These are phyloP conservation scores for Melipona quadrifasciata DNA, from an alignment of 1,140 invertebrate species.

Conservation along the genomic window DNA sequence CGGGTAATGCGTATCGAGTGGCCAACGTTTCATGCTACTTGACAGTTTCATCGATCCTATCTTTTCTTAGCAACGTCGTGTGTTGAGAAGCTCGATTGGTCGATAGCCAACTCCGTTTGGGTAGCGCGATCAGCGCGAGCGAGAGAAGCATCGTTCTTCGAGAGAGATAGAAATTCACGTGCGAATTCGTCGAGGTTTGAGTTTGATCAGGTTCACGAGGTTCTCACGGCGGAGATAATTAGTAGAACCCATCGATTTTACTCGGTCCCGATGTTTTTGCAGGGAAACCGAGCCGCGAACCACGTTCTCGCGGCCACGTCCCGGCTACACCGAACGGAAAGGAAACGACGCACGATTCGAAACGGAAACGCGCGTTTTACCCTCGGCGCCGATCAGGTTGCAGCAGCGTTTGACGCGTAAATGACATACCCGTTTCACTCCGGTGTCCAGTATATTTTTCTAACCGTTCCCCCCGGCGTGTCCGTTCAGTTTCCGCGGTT, in stretches of 20 bases:
- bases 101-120: background rate
- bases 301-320: constrained; percentile 5
- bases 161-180: constrained; percentile 4
- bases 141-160: background rate
- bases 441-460: background rate
- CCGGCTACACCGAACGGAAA: constrained; percentile 24
- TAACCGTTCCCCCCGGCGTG: constrained; percentile 24
- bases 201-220: constrained; percentile 16
- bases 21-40: background rate
- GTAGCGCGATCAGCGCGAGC: background rate
- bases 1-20: background rate
- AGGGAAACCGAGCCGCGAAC: constrained; percentile 22
- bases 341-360: constrained; percentile 55
- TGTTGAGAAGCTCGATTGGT: background rate
- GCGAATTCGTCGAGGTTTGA: constrained; percentile 1
- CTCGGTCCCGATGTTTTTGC: constrained; percentile 38
- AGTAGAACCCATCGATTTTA: constrained; percentile 51
- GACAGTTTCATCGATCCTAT: constrained; percentile 20
- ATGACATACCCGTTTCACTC: constrained; percentile 32
- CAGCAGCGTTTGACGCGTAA: constrained; percentile 51
- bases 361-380: constrained; percentile 55
- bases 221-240: constrained; percentile 50
- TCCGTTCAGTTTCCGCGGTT: constrained; percentile 19
- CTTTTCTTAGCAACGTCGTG: background rate
- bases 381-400: constrained; percentile 36